A percentile compares a stretch with the other conserved stretches of the same genome.
Conservation (phyloP, 2,113 vertebrate species). For the Petromus typicus region DNA sequence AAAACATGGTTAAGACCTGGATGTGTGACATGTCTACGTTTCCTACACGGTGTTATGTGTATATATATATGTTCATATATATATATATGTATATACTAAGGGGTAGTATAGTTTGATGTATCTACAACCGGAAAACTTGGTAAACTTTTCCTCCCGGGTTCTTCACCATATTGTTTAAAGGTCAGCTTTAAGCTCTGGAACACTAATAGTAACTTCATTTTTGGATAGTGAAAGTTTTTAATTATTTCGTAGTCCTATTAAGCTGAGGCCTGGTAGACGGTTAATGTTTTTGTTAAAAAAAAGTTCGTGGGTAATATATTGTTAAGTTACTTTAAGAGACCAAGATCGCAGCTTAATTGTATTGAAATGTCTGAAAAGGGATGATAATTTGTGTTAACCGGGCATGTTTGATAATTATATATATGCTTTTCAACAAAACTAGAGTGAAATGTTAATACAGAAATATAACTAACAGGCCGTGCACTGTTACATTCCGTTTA, state of each 20-base stretch:
- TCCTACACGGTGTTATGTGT: background rate
- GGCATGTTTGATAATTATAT: background rate
- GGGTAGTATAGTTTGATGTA: background rate
- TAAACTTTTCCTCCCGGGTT: background rate
- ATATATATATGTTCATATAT: too few relatives aligned
- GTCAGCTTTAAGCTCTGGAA: background rate
- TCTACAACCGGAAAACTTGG: background rate
- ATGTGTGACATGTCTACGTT: conserved; percentile 43
- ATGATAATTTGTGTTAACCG: background rate
- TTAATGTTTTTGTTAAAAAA: background rate
- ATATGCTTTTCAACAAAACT: background rate
- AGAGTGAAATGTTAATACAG: background rate
- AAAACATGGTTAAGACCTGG: background rate
- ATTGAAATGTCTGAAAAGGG: background rate
- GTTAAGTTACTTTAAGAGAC: background rate
- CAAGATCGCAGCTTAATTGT: background rate
- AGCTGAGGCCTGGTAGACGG: background rate
- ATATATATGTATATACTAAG: too few relatives aligned
- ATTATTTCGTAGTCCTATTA: conserved; percentile 12
- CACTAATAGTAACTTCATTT: background rate
- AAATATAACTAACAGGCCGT: background rate
- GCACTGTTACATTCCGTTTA: background rate
- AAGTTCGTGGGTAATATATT: background rate
- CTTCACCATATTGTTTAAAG: background rate
- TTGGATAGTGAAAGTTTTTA: conserved; percentile 29